These are phyloP conservation scores for Notocelia uddmanniana DNA, from an alignment of 2,888 invertebrate genomes.

Conservation along the genomic window DNA sequence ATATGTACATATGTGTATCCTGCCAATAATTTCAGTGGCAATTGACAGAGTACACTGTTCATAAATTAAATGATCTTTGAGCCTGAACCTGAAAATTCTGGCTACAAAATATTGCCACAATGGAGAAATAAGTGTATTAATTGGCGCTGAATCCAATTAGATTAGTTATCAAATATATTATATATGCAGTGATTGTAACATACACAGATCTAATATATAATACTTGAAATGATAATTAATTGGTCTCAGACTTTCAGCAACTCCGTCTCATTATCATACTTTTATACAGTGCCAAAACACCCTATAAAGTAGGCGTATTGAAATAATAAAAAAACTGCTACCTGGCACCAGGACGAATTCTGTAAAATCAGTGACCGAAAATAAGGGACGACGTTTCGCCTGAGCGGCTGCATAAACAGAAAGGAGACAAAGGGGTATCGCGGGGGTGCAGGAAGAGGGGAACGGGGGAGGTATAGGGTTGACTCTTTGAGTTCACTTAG, in stretches of 20 bases:
- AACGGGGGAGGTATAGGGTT: conserved; percentile 50
- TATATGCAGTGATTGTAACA: not conserved
- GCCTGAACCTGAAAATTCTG: not conserved
- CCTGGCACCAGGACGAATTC: conserved; percentile 61
- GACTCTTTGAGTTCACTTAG: conserved; percentile 22
- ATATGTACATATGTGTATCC: not conserved
- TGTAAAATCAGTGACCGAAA: conserved; percentile 71
- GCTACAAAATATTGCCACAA: not conserved
- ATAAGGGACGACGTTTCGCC: conserved; percentile 72
- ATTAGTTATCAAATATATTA: not conserved
- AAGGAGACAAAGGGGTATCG: conserved; percentile 73
- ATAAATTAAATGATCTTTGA: not conserved
- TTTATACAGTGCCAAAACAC: conserved; percentile 40
- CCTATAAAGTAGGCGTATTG: conserved; percentile 55
- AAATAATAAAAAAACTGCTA: conserved; percentile 58
- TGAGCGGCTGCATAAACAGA: conserved; percentile 78
- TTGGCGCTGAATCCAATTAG: not conserved
- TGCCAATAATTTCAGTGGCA: not conserved
- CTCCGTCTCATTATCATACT: conserved; percentile 25
- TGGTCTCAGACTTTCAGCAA: not conserved
- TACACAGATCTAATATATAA: too few species aligned
- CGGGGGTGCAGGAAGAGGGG: conserved; percentile 57
- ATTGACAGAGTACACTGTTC: not conserved
- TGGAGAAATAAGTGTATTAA: not conserved
- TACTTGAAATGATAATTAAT: not conserved